Evolutionary conservation across 2,888 invertebrate genomes (phyloP).

Genomic region (Corbicula japonica): DNA sequence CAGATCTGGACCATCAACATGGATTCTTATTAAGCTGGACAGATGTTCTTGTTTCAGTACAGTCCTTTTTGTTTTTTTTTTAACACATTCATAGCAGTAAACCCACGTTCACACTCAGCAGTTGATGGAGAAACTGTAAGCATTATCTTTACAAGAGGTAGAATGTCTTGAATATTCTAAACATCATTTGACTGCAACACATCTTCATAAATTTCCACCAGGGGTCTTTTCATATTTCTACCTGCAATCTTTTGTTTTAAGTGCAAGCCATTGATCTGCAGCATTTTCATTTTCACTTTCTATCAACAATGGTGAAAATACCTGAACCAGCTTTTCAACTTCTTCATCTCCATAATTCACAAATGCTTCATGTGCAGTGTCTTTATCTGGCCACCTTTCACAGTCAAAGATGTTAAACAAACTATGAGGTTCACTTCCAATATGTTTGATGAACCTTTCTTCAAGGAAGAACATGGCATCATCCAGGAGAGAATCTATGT

Average conservation of each 20-base stretch:
- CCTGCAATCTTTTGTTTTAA: too few relatives aligned
- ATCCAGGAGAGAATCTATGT: slow-evolving; percentile 20
- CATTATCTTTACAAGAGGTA: slow-evolving; percentile 29
- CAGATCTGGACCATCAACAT: slow-evolving; percentile 30
- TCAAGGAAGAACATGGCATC: slow-evolving; percentile 29
- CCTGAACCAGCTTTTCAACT: too few relatives aligned
- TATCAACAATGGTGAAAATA: too few relatives aligned
- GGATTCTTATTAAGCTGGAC: slow-evolving; percentile 9
- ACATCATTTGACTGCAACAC: too few relatives aligned
- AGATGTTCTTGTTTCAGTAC: slow-evolving; percentile 14
- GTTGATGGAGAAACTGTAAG: slow-evolving; percentile 42
- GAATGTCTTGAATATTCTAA: too few relatives aligned
- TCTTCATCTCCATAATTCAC: too few relatives aligned
- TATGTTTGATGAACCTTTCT: slow-evolving; percentile 41
- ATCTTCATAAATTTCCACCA: too few relatives aligned
- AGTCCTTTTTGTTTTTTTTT: slow-evolving; percentile 6
- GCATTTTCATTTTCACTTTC: too few relatives aligned
- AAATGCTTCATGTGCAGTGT: too few relatives aligned
- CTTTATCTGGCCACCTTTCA: slow-evolving; percentile 23
- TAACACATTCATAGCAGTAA: slow-evolving; percentile 27
- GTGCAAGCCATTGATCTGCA: too few relatives aligned
- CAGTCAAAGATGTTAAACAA: slow-evolving; percentile 34
- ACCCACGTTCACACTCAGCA: slow-evolving; percentile 55
- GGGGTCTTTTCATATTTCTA: too few relatives aligned
- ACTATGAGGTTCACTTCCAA: slow-evolving; percentile 25